Conservation (phyloP, 2,888 invertebrate species). For the Saturnia japonica region DNA sequence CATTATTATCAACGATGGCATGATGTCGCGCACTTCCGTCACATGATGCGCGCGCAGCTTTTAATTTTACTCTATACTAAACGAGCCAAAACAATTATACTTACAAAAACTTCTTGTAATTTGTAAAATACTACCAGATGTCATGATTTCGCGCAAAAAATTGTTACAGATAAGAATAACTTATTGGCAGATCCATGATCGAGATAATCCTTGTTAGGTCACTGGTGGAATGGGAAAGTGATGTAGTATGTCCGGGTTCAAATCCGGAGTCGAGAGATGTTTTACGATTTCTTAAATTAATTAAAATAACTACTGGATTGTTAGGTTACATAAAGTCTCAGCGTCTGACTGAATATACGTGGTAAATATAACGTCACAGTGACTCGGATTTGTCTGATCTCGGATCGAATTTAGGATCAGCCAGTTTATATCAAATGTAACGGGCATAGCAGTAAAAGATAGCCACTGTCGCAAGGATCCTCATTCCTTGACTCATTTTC, state of each 20-base stretch:
- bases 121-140: neutral
- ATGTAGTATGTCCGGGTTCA: neutral
- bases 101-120: neutral
- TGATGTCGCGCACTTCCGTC: too few species aligned
- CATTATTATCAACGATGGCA: too few species aligned
- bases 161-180: neutral
- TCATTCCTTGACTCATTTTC: too few species aligned
- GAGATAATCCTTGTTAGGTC: conserved; percentile 3
- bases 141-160: neutral
- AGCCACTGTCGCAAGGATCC: too few species aligned
- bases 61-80: too few species aligned
- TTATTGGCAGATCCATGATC: neutral
- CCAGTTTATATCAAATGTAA: neutral
- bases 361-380: neutral
- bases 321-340: neutral
- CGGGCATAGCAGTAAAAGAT: too few species aligned
- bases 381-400: neutral
- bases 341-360: too few species aligned
- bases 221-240: conserved; percentile 1
- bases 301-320: neutral
- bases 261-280: neutral
- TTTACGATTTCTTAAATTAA: neutral
- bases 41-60: too few species aligned
- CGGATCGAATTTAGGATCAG: too few species aligned
- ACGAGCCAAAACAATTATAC: too few species aligned